These are phyloP conservation scores for Trachemys scripta DNA, from an alignment of 2,113 vertebrate species.

Conservation along the genomic window DNA sequence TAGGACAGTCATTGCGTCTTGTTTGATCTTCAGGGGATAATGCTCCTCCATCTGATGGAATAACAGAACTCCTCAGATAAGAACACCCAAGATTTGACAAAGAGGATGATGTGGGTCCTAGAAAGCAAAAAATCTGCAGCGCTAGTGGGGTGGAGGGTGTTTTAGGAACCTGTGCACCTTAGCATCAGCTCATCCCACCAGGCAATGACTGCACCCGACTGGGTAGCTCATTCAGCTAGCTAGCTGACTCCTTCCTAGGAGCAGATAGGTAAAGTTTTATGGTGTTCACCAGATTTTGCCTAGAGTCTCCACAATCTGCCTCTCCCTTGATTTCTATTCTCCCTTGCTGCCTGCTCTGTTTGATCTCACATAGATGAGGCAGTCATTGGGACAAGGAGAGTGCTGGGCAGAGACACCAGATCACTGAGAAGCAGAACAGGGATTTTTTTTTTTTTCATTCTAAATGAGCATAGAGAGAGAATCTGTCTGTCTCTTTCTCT, in stretches of 20 bases:
- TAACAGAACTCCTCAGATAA: neutral
- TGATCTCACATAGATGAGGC: neutral
- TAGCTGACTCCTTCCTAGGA: neutral
- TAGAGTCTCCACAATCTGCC: neutral
- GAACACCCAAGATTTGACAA: neutral
- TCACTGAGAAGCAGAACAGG: neutral
- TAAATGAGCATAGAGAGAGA: neutral
- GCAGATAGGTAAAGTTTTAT: neutral
- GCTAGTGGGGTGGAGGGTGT: neutral
- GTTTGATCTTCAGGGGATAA: neutral
- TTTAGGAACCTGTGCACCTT: neutral
- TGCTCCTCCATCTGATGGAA: neutral
- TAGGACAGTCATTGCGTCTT: neutral
- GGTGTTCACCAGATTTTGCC: neutral
- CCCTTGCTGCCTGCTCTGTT: neutral
- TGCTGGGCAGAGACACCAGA: neutral
- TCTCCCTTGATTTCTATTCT: neutral
- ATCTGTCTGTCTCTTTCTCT: too few species aligned
- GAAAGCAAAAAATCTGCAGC: neutral
- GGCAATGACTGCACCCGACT: neutral
- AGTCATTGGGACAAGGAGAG: neutral
- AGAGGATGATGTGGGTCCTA: neutral
- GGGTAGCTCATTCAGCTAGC: neutral
- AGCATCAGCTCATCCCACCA: neutral
- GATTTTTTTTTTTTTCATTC: neutral